Percentiles rank a stretch among this genome's conserved stretches.
These are phyloP conservation scores for Adrianichthys oophorus DNA, from an alignment of 2,797 vertebrate species.

Conservation along the genomic window DNA sequence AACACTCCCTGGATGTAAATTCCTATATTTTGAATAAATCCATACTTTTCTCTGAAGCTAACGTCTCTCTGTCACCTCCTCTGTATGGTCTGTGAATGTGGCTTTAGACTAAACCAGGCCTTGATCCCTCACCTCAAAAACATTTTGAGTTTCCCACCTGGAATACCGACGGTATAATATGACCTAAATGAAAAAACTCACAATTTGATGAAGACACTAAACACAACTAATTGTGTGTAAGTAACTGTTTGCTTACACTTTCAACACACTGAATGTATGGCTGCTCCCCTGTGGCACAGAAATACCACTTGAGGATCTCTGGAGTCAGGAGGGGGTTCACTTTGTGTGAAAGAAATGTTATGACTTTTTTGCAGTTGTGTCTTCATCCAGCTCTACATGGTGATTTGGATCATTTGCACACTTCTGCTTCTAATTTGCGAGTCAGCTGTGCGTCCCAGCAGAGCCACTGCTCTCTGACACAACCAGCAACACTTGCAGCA, in stretches of 20 bases:
- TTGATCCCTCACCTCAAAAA: no score
- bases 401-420: conserved; percentile 24
- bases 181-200: no score
- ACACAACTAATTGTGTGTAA: conserved; percentile 1
- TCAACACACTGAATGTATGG: conserved; percentile 8
- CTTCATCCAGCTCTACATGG: conserved; percentile 34
- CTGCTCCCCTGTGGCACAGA: conserved; percentile 9
- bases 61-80: no score
- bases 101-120: background rate
- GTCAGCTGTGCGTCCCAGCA: conserved; percentile 30
- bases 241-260: conserved; percentile 11
- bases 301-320: conserved; percentile 16
- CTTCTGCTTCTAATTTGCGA: conserved; percentile 41
- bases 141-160: no score
- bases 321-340: conserved; percentile 12
- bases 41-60: no score
- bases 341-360: conserved; percentile 18
- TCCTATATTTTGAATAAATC: no score
- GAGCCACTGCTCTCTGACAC: conserved; percentile 14
- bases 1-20: no score
- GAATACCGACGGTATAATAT: no score
- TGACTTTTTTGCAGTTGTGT: conserved; percentile 24
- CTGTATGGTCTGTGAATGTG: background rate
- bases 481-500: conserved; percentile 24
- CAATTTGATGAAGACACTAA: conserved; percentile 4